These are phyloP conservation scores for Hydrotaea cyrtoneurina DNA, from an alignment of 2,888 invertebrate genomes.

Conservation along the genomic window DNA sequence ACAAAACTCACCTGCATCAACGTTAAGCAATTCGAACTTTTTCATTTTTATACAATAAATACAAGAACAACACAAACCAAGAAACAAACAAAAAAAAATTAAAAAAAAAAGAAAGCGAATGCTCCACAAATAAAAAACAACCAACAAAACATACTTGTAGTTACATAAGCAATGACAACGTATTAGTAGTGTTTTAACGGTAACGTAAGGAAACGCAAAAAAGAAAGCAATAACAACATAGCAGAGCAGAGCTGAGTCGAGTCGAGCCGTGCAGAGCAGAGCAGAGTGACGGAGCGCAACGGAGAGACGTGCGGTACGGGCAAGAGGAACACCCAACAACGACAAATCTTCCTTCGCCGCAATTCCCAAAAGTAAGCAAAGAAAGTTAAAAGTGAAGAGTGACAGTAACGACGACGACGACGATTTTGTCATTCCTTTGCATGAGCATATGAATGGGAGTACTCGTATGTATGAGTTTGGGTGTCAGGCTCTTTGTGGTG, in stretches of 20 bases:
- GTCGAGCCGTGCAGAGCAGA: not conserved
- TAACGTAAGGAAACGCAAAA: conserved; percentile 26
- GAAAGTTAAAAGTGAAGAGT: not conserved
- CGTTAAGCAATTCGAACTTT: conserved; percentile 25
- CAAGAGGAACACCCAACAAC: not conserved
- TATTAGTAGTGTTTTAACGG: conserved; percentile 38
- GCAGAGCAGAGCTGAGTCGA: not conserved
- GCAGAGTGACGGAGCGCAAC: not conserved
- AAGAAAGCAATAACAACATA: conserved; percentile 24
- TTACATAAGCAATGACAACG: conserved; percentile 40
- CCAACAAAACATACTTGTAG: not conserved
- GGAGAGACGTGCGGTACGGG: not conserved
- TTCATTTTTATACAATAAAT: conserved; percentile 12
- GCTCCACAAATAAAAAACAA: not conserved
- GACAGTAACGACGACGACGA: not conserved
- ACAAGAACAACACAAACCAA: not conserved
- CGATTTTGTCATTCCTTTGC: not conserved
- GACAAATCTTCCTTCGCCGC: not conserved
- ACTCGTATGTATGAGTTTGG: not conserved
- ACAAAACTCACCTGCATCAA: conserved; percentile 23
- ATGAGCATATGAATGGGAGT: not conserved
- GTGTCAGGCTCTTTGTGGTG: not conserved
- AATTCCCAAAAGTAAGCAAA: conserved; percentile 15
- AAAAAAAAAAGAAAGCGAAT: not conserved
- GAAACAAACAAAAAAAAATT: not conserved